Evolutionary conservation across 2,797 vertebrate genomes (phyloP), one percentile per base, ranked within the genome.

Genomic region (Chiloscyllium punctatum): DNA sequence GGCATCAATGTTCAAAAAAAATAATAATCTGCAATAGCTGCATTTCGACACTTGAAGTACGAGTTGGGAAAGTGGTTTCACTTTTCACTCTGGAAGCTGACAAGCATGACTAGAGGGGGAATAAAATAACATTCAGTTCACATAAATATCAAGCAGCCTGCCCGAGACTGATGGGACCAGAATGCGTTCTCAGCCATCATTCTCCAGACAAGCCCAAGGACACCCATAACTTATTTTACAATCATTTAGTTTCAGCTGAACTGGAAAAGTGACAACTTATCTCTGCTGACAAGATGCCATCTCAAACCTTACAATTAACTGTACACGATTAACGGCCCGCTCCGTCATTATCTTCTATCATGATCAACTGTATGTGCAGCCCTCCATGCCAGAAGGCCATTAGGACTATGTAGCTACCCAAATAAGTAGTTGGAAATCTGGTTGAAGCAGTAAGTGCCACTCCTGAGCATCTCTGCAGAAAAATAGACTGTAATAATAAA

Each of bases 191-290:
- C 97, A 97, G 98, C 97, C 96, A 97, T 97, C 97, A 97, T 97
- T 97, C 98, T 95, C 95, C 98, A 98, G 98, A 98, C 98, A 98
- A 98, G 98, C 99, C 98, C 98, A 99, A 99, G 99, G 99, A 99
- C 98, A 98, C 98, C 98, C 98, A 98, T 99, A 99, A 99, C 99
- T 99, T 99, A 99, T 98, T 99, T 98, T 98, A 99, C 98, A 98
- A 99, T 98, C 98, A 98, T 99, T 99, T 99, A 99, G 99, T 98
- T 98, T 99, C 98, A 98, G 98, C 98, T 99, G 98, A 98, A 99
- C 98, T 99, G 98, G 98, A 99, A 99, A 99, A 99, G 98, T 99
- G 98, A 99, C 98, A 98, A 99, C 98, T 99, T 98, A 99, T 99
- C 99, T 99, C 98, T 98, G 98, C 98, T 99, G 98, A 99, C 99